phyloP scores from a whole-genome alignment of 2,888 invertebrate genomes.

The Saturnia pavonia region DNA sequence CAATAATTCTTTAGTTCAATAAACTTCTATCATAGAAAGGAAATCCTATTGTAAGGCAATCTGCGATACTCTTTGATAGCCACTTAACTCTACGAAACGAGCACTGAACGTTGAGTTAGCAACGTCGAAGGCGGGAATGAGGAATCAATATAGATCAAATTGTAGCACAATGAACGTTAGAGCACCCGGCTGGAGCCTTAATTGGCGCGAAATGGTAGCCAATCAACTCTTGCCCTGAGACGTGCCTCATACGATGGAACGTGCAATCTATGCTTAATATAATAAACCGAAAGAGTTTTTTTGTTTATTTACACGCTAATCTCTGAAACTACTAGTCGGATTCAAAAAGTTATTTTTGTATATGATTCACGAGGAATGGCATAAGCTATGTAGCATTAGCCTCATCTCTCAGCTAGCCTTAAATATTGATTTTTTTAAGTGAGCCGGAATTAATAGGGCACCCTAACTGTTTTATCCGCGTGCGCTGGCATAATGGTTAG shows the following conservation, averaged over 20 bases:
- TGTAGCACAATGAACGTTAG: conserved; percentile 57
- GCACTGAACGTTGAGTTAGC: conserved; percentile 34
- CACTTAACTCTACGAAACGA: conserved; percentile 19
- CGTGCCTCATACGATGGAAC: conserved; percentile 44
- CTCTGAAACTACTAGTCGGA: too few relatives aligned
- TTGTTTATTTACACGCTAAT: too few relatives aligned
- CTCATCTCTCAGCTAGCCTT: too few relatives aligned
- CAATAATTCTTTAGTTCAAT: background rate
- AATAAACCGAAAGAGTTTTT: too few relatives aligned
- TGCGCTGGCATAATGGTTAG: too few relatives aligned
- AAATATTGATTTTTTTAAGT: too few relatives aligned
- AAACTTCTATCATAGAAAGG: conserved; percentile 3
- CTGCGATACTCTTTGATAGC: conserved; percentile 25
- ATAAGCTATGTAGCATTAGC: too few relatives aligned
- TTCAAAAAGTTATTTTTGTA: too few relatives aligned
- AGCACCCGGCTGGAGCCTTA: conserved; percentile 52
- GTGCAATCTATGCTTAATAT: background rate
- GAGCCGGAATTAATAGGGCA: too few relatives aligned
- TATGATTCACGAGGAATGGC: too few relatives aligned
- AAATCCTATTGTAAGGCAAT: conserved; percentile 9
- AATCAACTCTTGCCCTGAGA: conserved; percentile 61
- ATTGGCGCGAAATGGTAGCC: conserved; percentile 78
- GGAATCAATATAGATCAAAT: conserved; percentile 75
- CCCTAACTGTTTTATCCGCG: too few relatives aligned
- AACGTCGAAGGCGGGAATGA: conserved; percentile 55